phyloP scores from a whole-genome alignment of 2,888 invertebrate species.

The Ophioninae sp. region DNA sequence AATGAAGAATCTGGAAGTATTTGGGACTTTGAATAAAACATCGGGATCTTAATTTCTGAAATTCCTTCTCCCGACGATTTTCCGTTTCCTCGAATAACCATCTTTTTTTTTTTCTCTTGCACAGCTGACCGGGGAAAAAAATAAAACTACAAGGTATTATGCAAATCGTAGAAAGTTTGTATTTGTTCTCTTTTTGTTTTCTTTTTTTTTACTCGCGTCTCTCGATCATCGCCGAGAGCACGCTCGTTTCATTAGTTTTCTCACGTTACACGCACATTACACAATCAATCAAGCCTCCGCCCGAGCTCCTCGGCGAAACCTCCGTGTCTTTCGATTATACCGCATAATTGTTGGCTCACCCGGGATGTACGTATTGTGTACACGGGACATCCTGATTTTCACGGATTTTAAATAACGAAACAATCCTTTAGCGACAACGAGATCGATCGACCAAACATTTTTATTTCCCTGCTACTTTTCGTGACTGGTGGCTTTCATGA shows the following conservation, averaged over 20 bases:
- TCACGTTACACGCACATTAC: constrained; percentile 59
- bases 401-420: constrained; percentile 6
- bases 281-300: constrained; percentile 38
- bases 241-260: constrained; percentile 54
- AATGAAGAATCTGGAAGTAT: too few relatives aligned
- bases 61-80: neutral
- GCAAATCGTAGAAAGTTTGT: constrained; percentile 64
- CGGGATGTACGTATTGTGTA: neutral
- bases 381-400: constrained; percentile 6
- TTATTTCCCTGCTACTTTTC: constrained; percentile 15
- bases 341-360: constrained; percentile 16
- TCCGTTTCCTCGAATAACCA: neutral
- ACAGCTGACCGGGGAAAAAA: constrained; percentile 9
- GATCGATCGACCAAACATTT: neutral
- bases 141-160: constrained; percentile 61
- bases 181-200: constrained; percentile 33
- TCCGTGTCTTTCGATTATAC: constrained; percentile 11
- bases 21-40: neutral
- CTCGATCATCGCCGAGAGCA: constrained; percentile 53
- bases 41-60: neutral
- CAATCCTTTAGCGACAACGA: constrained; percentile 1
- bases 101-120: neutral
- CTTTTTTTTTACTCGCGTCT: constrained; percentile 51
- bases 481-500: neutral
- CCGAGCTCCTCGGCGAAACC: constrained; percentile 16